Conservation (phyloP, 2,113 vertebrate species). For the Brevimyrus niger region DNA sequence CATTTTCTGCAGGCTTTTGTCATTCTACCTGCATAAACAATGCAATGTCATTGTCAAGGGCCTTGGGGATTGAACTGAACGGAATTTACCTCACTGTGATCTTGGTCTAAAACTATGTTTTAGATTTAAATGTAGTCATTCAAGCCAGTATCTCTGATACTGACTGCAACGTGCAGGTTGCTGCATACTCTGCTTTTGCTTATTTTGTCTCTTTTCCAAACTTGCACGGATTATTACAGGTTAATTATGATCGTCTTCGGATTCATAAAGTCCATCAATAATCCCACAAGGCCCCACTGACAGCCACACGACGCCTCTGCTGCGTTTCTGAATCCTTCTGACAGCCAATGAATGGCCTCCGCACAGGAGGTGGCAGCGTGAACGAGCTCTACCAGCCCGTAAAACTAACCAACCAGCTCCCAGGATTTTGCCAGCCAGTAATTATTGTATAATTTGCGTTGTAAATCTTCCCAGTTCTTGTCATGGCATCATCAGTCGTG, state of each 20-base stretch:
- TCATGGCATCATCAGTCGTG: conserved; percentile 42
- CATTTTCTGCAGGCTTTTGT: not conserved
- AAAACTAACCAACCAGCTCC: conserved; percentile 49
- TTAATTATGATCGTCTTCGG: conserved; percentile 47
- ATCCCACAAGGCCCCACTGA: conserved; percentile 32
- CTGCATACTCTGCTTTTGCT: not conserved
- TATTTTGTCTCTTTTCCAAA: conserved; percentile 22
- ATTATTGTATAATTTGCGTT: conserved; percentile 54
- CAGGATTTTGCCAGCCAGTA: conserved; percentile 39
- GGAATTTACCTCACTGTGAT: not conserved
- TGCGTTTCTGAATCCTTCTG: conserved; percentile 34
- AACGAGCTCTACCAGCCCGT: conserved; percentile 59
- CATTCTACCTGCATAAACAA: not conserved
- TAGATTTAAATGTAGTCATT: not conserved
- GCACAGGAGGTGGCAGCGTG: conserved; percentile 52
- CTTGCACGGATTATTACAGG: conserved; percentile 41
- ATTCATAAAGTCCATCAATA: conserved; percentile 49
- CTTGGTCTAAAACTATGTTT: not conserved
- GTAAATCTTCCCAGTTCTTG: conserved; percentile 54
- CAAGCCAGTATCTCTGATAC: not conserved
- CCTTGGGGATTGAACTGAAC: not conserved
- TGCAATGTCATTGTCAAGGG: not conserved
- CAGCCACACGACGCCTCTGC: conserved; percentile 41
- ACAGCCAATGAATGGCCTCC: conserved; percentile 45
- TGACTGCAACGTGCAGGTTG: not conserved